A percentile compares a stretch with the other conserved stretches of the same genome.
Conservation (phyloP, 2,888 invertebrate genomes). For the Ophion ventricosus region DNA sequence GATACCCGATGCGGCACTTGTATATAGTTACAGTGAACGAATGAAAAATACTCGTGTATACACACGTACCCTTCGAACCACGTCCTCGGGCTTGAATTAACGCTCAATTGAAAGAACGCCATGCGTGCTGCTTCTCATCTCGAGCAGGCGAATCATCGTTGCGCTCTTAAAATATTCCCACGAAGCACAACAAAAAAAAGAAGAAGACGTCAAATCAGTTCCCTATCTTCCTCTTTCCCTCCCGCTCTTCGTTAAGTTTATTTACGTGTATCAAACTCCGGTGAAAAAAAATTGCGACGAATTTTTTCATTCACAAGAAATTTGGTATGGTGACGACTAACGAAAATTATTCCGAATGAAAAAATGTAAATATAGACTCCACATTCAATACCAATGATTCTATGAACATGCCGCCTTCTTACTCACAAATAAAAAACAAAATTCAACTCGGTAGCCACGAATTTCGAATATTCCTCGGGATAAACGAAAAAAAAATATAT, state of each 20-base stretch:
- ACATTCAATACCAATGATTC: too few relatives aligned
- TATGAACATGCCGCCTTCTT: too few relatives aligned
- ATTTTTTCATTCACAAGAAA: too few relatives aligned
- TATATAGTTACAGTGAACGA: slow-evolving; percentile 14
- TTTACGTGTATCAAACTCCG: background rate
- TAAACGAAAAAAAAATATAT: background rate
- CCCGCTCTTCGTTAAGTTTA: background rate
- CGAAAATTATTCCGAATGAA: too few relatives aligned
- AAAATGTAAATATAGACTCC: too few relatives aligned
- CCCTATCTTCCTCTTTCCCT: background rate
- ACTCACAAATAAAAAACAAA: too few relatives aligned
- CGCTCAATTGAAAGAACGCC: slow-evolving; percentile 58
- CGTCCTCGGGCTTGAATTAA: slow-evolving; percentile 54
- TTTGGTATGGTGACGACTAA: too few relatives aligned
- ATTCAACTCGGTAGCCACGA: too few relatives aligned
- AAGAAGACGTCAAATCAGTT: background rate
- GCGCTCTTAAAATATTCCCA: slow-evolving; percentile 31
- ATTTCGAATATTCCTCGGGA: too few relatives aligned
- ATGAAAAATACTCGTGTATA: slow-evolving; percentile 31
- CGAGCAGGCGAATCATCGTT: slow-evolving; percentile 13
- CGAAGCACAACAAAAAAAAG: background rate
- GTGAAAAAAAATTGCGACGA: background rate
- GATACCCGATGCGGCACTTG: background rate
- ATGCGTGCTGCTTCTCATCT: slow-evolving; percentile 45
- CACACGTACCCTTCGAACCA: slow-evolving; percentile 27